These are phyloP conservation scores for Archips crataeganus DNA, from an alignment of 2,888 invertebrate genomes.

Conservation along the genomic window DNA sequence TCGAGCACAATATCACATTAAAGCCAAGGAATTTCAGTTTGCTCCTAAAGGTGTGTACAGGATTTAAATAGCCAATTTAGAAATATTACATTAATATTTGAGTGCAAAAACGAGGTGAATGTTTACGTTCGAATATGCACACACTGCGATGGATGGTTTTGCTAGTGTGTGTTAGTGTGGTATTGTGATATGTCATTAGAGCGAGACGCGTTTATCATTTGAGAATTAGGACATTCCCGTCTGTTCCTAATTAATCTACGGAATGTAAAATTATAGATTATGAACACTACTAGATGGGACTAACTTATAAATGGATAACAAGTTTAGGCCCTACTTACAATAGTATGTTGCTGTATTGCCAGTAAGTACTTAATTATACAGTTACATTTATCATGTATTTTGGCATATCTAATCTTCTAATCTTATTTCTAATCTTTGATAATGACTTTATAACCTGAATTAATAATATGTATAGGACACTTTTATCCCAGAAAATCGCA, in stretches of 20 bases:
- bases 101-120: conserved; percentile 45
- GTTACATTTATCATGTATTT: too few species aligned
- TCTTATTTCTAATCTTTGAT: too few species aligned
- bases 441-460: too few species aligned
- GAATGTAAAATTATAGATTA: conserved; percentile 65
- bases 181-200: conserved; percentile 80
- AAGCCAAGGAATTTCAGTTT: conserved; percentile 29
- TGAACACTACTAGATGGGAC: conserved; percentile 4
- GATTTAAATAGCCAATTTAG: conserved; percentile 17
- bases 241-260: conserved; percentile 69
- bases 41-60: conserved; percentile 29
- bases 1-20: conserved; percentile 30
- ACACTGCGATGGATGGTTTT: conserved; percentile 40
- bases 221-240: conserved; percentile 78
- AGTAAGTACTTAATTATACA: too few species aligned
- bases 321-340: too few species aligned
- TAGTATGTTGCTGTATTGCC: too few species aligned
- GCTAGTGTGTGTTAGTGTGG: conserved; percentile 59
- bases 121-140: conserved; percentile 48
- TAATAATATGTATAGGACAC: too few species aligned
- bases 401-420: too few species aligned
- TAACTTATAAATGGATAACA: neutral
- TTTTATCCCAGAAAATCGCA: too few species aligned
- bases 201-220: conserved; percentile 77
- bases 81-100: conserved; percentile 18